Conservation (phyloP, 2,797 vertebrate species). For the Enteromius unitaeniatus region DNA sequence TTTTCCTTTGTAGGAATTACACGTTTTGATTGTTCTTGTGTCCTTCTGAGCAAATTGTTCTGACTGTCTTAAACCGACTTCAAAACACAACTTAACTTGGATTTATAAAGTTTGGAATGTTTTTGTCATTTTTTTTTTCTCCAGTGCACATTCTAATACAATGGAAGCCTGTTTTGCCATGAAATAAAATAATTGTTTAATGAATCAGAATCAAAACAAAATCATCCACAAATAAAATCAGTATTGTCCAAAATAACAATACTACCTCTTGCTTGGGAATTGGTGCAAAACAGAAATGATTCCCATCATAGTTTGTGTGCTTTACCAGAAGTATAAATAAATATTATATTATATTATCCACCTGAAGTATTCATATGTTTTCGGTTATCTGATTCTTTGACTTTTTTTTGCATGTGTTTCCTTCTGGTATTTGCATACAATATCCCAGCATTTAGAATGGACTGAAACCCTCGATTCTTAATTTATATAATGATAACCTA, state of each 20-base stretch:
- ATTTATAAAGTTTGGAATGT: not conserved
- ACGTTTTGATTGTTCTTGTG: conserved; percentile 44
- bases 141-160: not conserved
- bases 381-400: not conserved
- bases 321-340: not conserved
- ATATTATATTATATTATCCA: not conserved
- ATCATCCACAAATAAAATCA: not conserved
- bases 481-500: not conserved
- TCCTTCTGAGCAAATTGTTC: conserved; percentile 33
- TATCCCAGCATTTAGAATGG: not conserved
- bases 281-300: not conserved
- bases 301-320: not conserved
- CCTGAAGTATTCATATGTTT: not conserved
- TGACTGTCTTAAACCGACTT: not conserved
- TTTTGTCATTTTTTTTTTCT: not conserved
- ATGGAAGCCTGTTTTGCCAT: not conserved
- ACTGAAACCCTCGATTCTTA: not conserved
- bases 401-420: not conserved
- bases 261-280: not conserved
- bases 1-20: conserved; percentile 48
- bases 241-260: not conserved
- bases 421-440: not conserved
- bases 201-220: not conserved
- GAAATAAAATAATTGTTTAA: not conserved
- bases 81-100: not conserved